Evolutionary conservation across 92 coral and sea anemone genomes (phyloP), one percentile per base, ranked within the genome.

Genomic region (Epizoanthus scotinus): DNA sequence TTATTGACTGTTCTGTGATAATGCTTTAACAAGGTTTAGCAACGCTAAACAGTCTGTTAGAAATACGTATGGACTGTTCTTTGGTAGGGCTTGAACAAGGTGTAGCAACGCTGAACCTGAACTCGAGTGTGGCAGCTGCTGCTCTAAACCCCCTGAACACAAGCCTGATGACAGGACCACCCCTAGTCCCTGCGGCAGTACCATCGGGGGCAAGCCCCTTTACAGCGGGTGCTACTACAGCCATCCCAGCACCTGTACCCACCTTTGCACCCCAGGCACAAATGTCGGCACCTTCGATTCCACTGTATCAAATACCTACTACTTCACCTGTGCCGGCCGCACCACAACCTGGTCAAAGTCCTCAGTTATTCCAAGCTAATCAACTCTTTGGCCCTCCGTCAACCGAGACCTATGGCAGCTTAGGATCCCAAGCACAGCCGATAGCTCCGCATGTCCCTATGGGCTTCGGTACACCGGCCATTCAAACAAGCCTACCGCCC

Each of bases 141-240:
- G 96, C 94, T 36, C 57, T 93, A 78, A 96, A 91, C 59, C 99
- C 99, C 4, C 87, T 96, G n/a, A 87, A 86, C 55, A 73, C 91
- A 34, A 90, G 87, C 78, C 79, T 87, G 14, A 59, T 84, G 14
- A 81, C 86, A 31, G 78, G 83, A 25, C 83, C 86, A 24, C 93
- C 98, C 2, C 50, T 84, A 47, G 79, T 81, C 69, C 78, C 91
- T 56, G 83, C 97, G 26, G 44, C 88, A 13, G 84, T 85, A 40
- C 92, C 66, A 63, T 47, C 87, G 20, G 78, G 63, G 14, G 54
- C 66, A 29, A 62, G 71, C 70, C 82, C 88, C 5, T 12, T 87
- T 18, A 55, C 86, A 21, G 29, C 85, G 4, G 67, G 70, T 64
- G 47, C 47, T 29, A 29, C 70, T n/a, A 26, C 81, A 27, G 24